Evolutionary conservation across 1,140 invertebrate species (phyloP).

Genomic region (Dreissena rostriformis): DNA sequence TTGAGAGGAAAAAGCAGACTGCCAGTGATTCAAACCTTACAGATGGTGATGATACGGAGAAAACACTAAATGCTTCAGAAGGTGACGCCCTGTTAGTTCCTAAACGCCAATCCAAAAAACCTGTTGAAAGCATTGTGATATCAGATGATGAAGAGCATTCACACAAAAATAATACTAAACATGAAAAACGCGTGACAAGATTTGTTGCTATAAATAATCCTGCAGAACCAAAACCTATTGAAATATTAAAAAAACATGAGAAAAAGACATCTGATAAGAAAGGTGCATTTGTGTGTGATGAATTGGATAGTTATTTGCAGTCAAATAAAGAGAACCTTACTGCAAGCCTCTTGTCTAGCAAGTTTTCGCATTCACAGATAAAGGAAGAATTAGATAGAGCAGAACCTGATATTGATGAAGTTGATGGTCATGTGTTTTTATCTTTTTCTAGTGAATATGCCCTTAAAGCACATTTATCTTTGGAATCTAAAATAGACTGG

Average conservation of each 20-base stretch:
- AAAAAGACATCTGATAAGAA: constrained; percentile 51
- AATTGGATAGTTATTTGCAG: constrained; percentile 57
- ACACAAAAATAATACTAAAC: constrained; percentile 22
- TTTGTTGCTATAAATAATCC: constrained; percentile 54
- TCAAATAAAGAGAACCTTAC: constrained; percentile 26
- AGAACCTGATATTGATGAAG: constrained; percentile 77
- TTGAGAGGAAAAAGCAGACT: neutral
- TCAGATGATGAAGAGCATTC: constrained; percentile 36
- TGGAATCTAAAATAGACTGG: constrained; percentile 73
- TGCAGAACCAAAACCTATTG: constrained; percentile 54
- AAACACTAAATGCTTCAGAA: neutral
- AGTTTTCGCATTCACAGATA: neutral
- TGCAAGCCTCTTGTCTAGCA: neutral
- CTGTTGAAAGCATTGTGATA: neutral
- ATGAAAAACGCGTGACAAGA: constrained; percentile 27
- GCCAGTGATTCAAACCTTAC: neutral
- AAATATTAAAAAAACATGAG: constrained; percentile 38
- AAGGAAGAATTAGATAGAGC: constrained; percentile 55
- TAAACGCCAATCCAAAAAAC: constrained; percentile 1
- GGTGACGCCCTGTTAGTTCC: constrained; percentile 14
- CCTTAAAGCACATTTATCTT: constrained; percentile 70
- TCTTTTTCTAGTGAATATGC: constrained; percentile 73
- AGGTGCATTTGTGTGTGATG: constrained; percentile 61
- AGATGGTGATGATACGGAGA: neutral
- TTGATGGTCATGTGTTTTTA: constrained; percentile 76